phyloP scores from a whole-genome alignment of 2,797 vertebrate genomes.

The Chelidonichthys spinosus region DNA sequence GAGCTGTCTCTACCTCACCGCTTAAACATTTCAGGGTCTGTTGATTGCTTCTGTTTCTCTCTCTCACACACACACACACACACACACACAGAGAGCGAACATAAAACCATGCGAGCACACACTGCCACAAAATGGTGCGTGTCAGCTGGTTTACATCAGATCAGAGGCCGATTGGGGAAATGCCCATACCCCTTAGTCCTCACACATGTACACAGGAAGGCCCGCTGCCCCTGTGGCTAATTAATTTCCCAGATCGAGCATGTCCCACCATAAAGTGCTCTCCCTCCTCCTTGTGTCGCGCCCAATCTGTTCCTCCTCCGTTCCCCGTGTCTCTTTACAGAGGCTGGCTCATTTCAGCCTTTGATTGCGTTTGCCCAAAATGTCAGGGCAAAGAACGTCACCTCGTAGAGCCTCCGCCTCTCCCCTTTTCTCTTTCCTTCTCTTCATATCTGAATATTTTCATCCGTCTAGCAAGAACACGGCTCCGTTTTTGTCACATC shows the following conservation, averaged over 20 bases:
- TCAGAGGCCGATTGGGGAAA: conserved; percentile 65
- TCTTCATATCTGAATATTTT: conserved; percentile 17
- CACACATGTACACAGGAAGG: conserved; percentile 32
- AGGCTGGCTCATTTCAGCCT: conserved; percentile 67
- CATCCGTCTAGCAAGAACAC: conserved; percentile 13
- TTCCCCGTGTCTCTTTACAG: conserved; percentile 53
- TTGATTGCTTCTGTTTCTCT: conserved; percentile 42
- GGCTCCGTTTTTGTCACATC: conserved; percentile 11
- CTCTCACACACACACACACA: neutral
- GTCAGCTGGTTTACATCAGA: conserved; percentile 74
- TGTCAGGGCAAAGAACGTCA: conserved; percentile 60
- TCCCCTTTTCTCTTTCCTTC: neutral
- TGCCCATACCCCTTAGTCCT: conserved; percentile 46
- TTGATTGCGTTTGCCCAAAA: conserved; percentile 71
- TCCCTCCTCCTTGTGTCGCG: conserved; percentile 64
- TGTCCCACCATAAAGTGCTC: conserved; percentile 76
- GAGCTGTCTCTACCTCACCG: conserved; percentile 32
- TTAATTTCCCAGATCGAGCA: conserved; percentile 81
- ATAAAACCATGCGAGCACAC: conserved; percentile 39
- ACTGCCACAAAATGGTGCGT: conserved; percentile 43
- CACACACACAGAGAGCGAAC: conserved; percentile 10
- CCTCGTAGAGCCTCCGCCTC: conserved; percentile 29
- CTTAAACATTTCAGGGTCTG: conserved; percentile 50
- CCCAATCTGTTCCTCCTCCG: conserved; percentile 70
- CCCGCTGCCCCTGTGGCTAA: conserved; percentile 69